phyloP scores from a whole-genome alignment of 2,888 invertebrate genomes.

The Ophion ventricosus region DNA sequence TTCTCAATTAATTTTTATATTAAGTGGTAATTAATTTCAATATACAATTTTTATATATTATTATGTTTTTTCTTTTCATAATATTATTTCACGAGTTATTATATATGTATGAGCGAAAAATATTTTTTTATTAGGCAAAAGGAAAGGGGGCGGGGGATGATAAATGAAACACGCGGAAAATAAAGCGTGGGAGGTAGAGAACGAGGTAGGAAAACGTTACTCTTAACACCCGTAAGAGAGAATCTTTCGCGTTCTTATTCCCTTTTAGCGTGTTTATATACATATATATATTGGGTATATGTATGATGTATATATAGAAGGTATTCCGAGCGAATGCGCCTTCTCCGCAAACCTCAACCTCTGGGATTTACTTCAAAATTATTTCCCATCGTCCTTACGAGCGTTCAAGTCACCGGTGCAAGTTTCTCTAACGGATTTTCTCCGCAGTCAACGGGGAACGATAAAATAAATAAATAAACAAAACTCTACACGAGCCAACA shows the following conservation, averaged over 20 bases:
- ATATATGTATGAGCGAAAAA: not conserved
- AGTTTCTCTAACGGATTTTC: not conserved
- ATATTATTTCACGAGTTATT: not conserved
- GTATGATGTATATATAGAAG: slow-evolving; percentile 3
- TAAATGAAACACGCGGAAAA: slow-evolving; percentile 58
- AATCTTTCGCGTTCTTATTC: slow-evolving; percentile 51
- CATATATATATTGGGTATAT: slow-evolving; percentile 3
- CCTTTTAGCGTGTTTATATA: slow-evolving; percentile 14
- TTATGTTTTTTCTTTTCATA: not conserved
- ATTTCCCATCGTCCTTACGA: not conserved
- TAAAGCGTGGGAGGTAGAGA: slow-evolving; percentile 61
- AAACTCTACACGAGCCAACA: not conserved
- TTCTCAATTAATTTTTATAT: no score
- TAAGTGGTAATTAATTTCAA: no score
- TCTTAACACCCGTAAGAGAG: slow-evolving; percentile 47
- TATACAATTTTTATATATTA: no score
- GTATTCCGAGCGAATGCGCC: not conserved
- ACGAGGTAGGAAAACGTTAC: slow-evolving; percentile 58
- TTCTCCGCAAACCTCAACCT: not conserved
- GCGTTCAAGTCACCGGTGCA: not conserved
- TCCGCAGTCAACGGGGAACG: not conserved
- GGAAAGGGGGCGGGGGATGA: slow-evolving; percentile 24
- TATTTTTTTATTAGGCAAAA: slow-evolving; percentile 37
- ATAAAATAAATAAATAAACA: slow-evolving; percentile 15
- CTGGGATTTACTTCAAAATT: slow-evolving; percentile 6